Percentiles rank a stretch among this genome's conserved stretches.
phyloP scores from a whole-genome alignment of 1,140 invertebrate species.

The Pseudomyrmex concolor region DNA sequence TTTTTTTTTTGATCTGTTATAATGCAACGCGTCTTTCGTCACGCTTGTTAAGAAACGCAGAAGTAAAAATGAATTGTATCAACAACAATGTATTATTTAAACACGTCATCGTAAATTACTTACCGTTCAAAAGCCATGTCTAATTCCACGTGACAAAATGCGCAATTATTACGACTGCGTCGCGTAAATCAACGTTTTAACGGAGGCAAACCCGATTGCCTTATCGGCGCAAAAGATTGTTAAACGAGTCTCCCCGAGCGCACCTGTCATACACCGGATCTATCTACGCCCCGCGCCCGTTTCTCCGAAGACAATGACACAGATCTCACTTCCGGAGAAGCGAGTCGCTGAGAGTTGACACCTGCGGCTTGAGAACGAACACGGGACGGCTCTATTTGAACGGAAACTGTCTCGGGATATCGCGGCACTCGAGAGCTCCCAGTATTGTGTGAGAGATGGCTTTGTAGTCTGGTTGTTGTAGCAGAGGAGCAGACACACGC shows the following conservation, averaged over 20 bases:
- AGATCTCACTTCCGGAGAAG: conserved; percentile 78
- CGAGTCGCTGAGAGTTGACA: conserved; percentile 76
- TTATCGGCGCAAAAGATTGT: conserved; percentile 44
- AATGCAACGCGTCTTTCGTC: neutral
- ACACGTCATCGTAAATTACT: conserved; percentile 10
- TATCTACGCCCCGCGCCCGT: conserved; percentile 22
- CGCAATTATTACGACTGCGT: conserved; percentile 11
- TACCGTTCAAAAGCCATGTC: neutral
- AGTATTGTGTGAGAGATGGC: conserved; percentile 76
- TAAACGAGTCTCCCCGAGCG: neutral
- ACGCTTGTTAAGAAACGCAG: conserved; percentile 4
- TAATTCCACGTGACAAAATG: neutral
- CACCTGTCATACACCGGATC: conserved; percentile 56
- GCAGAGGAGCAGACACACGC: neutral
- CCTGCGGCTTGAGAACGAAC: conserved; percentile 76
- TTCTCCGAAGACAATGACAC: conserved; percentile 57
- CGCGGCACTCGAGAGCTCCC: conserved; percentile 68
- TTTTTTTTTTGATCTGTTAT: neutral
- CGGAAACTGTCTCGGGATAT: conserved; percentile 77
- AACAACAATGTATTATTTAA: neutral
- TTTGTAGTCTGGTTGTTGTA: conserved; percentile 72
- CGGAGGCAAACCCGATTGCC: conserved; percentile 13
- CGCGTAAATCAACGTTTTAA: conserved; percentile 32
- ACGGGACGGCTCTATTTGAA: conserved; percentile 74
- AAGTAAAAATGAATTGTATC: neutral